phyloP scores from a whole-genome alignment of 2,888 invertebrate genomes.

The Lacanobia oleracea region DNA sequence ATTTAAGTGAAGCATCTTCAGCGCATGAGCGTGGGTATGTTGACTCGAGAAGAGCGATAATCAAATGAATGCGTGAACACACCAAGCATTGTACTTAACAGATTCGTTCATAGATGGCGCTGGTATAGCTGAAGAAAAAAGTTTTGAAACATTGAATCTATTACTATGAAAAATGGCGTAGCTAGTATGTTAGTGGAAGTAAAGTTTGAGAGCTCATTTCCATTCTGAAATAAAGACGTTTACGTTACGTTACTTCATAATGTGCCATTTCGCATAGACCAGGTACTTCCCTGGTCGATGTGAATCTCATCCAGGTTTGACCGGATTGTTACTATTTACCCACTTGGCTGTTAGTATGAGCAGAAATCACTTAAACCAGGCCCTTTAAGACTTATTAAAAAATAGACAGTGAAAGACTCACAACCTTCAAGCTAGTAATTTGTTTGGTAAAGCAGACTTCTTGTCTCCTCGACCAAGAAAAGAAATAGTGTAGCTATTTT shows the following conservation, averaged over 20 bases:
- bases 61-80: not conserved
- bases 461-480: not conserved
- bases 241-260: too few species aligned
- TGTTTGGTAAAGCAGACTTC: not conserved
- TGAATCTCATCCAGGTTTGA: not conserved
- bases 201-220: not conserved
- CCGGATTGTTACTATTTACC: too few species aligned
- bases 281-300: not conserved
- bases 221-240: not conserved
- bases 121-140: not conserved
- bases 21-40: too few species aligned
- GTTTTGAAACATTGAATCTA: not conserved
- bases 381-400: not conserved
- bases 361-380: not conserved
- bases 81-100: constrained; percentile 6
- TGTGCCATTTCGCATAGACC: too few species aligned
- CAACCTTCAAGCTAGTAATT: not conserved
- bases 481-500: not conserved
- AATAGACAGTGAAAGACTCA: too few species aligned
- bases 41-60: constrained; percentile 1
- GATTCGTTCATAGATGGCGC: constrained; percentile 31
- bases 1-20: not conserved
- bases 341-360: too few species aligned
- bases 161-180: not conserved
- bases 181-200: not conserved